Percentiles rank a stretch among this genome's conserved stretches.
These are phyloP conservation scores for Oophaga pumilio DNA, from an alignment of 2,113 vertebrate genomes.

Conservation along the genomic window DNA sequence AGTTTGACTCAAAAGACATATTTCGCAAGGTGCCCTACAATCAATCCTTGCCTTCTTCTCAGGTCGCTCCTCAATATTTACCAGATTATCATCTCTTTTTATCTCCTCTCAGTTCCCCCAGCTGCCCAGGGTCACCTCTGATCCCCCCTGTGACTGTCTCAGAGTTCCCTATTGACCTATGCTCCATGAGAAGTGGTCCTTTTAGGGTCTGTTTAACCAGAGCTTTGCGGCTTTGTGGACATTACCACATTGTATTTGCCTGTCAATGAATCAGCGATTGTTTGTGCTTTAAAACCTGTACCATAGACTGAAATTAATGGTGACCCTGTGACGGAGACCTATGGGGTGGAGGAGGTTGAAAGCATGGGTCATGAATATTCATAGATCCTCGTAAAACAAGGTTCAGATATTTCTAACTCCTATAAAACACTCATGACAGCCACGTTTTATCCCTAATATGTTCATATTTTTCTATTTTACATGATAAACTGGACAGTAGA, in stretches of 20 bases:
- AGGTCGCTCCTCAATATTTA: background rate
- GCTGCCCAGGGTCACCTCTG: too few species aligned
- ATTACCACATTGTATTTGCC: conserved; percentile 28
- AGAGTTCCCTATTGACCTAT: background rate
- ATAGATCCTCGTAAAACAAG: background rate
- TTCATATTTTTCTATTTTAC: background rate
- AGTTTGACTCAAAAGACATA: too few species aligned
- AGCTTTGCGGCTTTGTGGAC: conserved; percentile 26
- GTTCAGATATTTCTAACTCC: background rate
- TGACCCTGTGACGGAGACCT: background rate
- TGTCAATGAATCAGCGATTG: conserved; percentile 15
- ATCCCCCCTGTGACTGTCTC: background rate
- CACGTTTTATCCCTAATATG: too few species aligned
- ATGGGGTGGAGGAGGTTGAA: background rate
- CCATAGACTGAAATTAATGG: background rate
- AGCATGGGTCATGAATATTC: background rate
- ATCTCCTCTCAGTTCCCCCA: background rate
- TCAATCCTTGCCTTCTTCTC: background rate
- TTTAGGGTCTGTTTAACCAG: conserved; percentile 31
- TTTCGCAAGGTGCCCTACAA: background rate
- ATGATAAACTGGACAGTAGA: background rate
- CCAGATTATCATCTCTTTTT: conserved; percentile 12
- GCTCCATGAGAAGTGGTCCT: background rate
- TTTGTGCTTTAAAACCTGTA: background rate
- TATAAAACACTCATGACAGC: background rate